These are phyloP conservation scores for Eulemur coronatus DNA, from an alignment of 2,797 vertebrate genomes.

Conservation along the genomic window DNA sequence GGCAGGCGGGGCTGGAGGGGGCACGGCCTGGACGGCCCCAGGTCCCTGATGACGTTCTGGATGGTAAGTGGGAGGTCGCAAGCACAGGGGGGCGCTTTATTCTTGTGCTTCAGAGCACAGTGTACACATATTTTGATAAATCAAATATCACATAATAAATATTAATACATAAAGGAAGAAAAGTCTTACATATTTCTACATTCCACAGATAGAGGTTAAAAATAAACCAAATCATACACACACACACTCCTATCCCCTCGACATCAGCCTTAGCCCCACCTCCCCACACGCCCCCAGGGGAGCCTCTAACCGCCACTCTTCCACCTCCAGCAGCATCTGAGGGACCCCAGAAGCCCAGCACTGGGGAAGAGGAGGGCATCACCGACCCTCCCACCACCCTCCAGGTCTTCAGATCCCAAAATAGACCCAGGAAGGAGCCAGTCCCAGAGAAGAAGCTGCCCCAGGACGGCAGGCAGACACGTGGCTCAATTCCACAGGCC, in stretches of 20 bases:
- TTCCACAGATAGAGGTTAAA: not conserved
- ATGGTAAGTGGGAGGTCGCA: not conserved
- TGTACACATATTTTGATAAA: not conserved
- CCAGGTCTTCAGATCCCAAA: not conserved
- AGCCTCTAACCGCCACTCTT: not conserved
- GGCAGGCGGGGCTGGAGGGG: fast-evolving
- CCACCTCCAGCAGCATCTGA: not conserved
- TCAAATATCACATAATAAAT: not conserved
- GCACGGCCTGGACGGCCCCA: not conserved
- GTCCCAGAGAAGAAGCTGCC: not conserved
- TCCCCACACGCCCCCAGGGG: not conserved
- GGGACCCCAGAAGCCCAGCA: not conserved
- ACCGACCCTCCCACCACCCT: fast-evolving
- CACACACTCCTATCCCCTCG: not conserved
- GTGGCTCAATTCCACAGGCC: not conserved
- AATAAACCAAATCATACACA: not conserved
- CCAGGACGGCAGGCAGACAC: not conserved
- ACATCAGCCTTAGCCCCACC: not conserved
- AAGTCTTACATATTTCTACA: not conserved
- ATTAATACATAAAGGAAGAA: not conserved
- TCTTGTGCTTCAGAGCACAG: not conserved
- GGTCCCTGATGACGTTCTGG: too few species aligned
- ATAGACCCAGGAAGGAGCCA: not conserved
- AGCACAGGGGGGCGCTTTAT: fast-evolving
- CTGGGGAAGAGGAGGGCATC: fast-evolving